A percentile compares a stretch with the other conserved stretches of the same genome.
These are phyloP conservation scores for Selenia dentaria DNA, from an alignment of 2,888 invertebrate species.

Conservation along the genomic window DNA sequence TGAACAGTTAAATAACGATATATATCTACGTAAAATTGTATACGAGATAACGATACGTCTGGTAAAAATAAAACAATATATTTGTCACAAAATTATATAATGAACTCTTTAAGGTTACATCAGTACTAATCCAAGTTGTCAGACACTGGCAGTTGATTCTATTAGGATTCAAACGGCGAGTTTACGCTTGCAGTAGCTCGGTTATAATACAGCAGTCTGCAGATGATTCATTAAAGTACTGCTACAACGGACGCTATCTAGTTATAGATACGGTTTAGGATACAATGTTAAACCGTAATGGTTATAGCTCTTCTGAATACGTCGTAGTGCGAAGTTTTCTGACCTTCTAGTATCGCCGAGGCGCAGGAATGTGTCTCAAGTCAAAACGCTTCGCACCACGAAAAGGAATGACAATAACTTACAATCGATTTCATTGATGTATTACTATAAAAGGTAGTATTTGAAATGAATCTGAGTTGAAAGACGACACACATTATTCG, in stretches of 20 bases:
- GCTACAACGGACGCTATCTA: background rate
- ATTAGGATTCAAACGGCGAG: background rate
- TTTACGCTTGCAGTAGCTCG: background rate
- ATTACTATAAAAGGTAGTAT: background rate
- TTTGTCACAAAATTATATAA: constrained; percentile 61
- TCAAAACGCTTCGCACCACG: constrained; percentile 7
- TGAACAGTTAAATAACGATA: no score
- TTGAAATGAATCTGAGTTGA: background rate
- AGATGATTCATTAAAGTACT: no score
- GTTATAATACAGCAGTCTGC: constrained; percentile 1
- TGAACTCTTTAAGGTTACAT: constrained; percentile 50
- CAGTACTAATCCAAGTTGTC: constrained; percentile 49
- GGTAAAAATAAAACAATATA: constrained; percentile 38
- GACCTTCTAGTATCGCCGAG: constrained; percentile 1
- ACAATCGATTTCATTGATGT: background rate
- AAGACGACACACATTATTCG: background rate
- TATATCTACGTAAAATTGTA: no score
- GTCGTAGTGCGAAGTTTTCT: background rate
- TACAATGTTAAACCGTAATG: background rate
- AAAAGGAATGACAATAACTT: constrained; percentile 4
- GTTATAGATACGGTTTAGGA: background rate
- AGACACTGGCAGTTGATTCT: constrained; percentile 38
- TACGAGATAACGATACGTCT: no score
- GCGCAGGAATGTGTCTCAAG: constrained; percentile 14
- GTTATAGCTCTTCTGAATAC: background rate